Evolutionary conservation across 2,888 invertebrate genomes (phyloP), one percentile per base, ranked within the genome.

Genomic region (Callinectes sapidus): DNA sequence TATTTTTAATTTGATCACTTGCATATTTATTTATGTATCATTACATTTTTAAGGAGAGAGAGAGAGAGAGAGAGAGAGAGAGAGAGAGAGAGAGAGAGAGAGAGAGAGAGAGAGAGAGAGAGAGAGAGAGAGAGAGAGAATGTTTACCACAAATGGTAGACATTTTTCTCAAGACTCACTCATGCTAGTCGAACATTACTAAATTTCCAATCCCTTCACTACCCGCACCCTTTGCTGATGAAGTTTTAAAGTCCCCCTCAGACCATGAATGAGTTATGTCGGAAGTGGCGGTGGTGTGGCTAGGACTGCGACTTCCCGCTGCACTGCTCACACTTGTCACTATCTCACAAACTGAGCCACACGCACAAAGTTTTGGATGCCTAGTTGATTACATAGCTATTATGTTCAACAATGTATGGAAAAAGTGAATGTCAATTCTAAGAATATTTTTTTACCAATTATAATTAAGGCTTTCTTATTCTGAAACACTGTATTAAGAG

Each of bases 31-130:
- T n/a, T n/a, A n/a, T n/a, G n/a, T n/a, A n/a, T n/a, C n/a, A n/a
- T n/a, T n/a, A n/a, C n/a, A n/a, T n/a, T n/a, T n/a, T 2, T 39
- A 39, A 39, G 2, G 61, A 61, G 61, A 61, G 61, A 61, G 61
- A 61, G 61, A 61, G 61, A 61, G 61, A 61, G 61, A 61, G 61
- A 61, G 61, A 61, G 61, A 61, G 61, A 61, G 61, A 61, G 61
- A 61, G 61, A 61, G 61, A 61, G 61, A 61, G 61, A 61, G 61
- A 61, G 61, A 61, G 61, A 61, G 61, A 61, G 61, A 61, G 61
- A 61, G 61, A 61, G 61, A 61, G 23, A 61, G 61, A 61, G 61
- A 61, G 61, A 61, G 61, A 61, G 61, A 61, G 61, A 61, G 61
- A 61, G 61, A 61, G 18, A 48, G 48, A 48, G 48, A 48, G 10